Evolutionary conservation across 64 coral and sea anemone species (phyloP).

Genomic region (Porites australiensis): DNA sequence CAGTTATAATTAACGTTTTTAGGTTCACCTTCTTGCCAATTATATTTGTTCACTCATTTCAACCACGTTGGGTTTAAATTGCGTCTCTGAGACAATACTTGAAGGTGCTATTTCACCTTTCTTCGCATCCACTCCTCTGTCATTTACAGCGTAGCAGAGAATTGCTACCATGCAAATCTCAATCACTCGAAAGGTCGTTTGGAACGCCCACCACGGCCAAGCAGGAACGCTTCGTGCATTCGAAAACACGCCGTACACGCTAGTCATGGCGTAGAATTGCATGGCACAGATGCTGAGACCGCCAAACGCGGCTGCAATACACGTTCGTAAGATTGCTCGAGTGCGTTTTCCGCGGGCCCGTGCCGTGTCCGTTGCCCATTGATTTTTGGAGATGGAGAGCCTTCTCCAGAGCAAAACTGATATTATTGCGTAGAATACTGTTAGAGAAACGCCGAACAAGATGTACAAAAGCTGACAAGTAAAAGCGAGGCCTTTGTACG

Average conservation of each 20-base stretch:
- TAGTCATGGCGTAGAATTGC: slow-evolving; percentile 58
- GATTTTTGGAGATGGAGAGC: neutral
- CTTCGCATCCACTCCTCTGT: neutral
- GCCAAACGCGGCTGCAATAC: slow-evolving; percentile 40
- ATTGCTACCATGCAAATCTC: slow-evolving; percentile 48
- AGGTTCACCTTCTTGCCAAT: no score
- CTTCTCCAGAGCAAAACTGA: slow-evolving; percentile 47
- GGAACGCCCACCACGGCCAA: slow-evolving; percentile 71
- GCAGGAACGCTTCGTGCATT: slow-evolving; percentile 27
- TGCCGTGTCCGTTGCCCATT: neutral
- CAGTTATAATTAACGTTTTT: no score
- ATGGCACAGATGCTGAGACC: slow-evolving; percentile 19
- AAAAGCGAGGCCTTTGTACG: slow-evolving; percentile 38
- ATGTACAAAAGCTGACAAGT: slow-evolving; percentile 60
- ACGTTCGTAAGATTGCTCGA: slow-evolving; percentile 43
- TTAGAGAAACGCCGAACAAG: slow-evolving; percentile 23
- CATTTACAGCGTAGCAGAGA: slow-evolving; percentile 18
- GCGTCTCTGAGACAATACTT: slow-evolving; percentile 7
- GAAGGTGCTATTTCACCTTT: slow-evolving; percentile 25
- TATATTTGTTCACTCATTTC: neutral
- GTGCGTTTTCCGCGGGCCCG: neutral
- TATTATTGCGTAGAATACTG: slow-evolving; percentile 54
- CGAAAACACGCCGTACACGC: slow-evolving; percentile 78
- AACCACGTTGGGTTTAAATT: neutral
- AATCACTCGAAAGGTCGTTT: slow-evolving; percentile 31